A percentile compares a stretch with the other conserved stretches of the same genome.
phyloP scores from a whole-genome alignment of 2,113 vertebrate genomes.

The Colistium nudipinnis region DNA sequence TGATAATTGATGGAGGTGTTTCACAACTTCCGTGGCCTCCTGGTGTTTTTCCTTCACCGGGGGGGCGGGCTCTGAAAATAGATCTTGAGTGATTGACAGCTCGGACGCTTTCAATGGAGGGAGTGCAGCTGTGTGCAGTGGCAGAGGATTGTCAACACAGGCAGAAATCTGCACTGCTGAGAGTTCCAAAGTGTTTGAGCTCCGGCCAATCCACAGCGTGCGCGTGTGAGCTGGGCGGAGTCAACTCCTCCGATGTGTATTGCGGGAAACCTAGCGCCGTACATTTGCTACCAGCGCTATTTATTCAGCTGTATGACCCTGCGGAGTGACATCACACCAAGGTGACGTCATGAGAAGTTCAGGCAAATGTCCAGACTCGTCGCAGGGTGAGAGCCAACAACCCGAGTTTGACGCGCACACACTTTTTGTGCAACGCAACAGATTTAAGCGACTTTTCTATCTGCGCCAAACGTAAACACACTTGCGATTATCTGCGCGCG shows the following conservation, averaged over 20 bases:
- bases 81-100: conserved; percentile 42
- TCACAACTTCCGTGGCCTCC: no score
- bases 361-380: no score
- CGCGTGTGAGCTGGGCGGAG: no score
- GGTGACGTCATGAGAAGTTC: no score
- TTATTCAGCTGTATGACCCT: no score
- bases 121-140: conserved; percentile 53
- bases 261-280: no score
- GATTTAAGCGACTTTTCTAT: conserved; percentile 44
- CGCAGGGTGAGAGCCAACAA: no score
- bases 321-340: not conserved
- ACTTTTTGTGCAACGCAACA: conserved; percentile 34
- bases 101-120: conserved; percentile 8
- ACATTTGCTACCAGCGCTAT: no score
- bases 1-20: conserved; percentile 77
- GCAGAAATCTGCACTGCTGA: conserved; percentile 35
- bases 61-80: conserved; percentile 55
- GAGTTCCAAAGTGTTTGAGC: conserved; percentile 8
- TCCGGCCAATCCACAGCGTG: conserved; percentile 8
- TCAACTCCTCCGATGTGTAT: no score
- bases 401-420: not conserved
- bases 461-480: conserved; percentile 50
- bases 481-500: conserved; percentile 27
- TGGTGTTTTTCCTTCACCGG: conserved; percentile 1
- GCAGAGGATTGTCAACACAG: conserved; percentile 56